Conservation (phyloP, 1,140 invertebrate genomes). For the Ericerus pela region DNA sequence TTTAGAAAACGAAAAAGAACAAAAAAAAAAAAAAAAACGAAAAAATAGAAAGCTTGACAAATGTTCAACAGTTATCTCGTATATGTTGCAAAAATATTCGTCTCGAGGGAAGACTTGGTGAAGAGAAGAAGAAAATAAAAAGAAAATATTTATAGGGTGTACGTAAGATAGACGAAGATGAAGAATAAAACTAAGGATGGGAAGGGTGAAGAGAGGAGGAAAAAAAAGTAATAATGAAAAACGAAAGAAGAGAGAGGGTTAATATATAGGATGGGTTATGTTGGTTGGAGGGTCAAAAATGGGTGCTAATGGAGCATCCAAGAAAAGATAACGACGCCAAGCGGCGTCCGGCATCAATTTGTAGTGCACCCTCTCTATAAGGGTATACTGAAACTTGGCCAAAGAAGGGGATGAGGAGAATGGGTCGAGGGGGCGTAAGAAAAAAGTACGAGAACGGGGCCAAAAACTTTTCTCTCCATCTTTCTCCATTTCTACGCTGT, state of each 20-base stretch:
- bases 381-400: not conserved
- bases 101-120: not conserved
- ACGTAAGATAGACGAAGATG: no score
- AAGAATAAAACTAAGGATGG: no score
- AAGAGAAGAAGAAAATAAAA: no score
- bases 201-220: not conserved
- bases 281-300: conserved; percentile 4
- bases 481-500: not conserved
- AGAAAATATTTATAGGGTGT: no score
- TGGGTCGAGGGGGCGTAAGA: no score
- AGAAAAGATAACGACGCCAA: conserved; percentile 9
- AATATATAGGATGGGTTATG: not conserved
- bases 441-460: no score
- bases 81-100: conserved; percentile 11
- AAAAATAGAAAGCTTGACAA: conserved; percentile 8
- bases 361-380: conserved; percentile 2
- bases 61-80: conserved; percentile 11
- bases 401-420: no score
- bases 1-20: not conserved
- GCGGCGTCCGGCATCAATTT: conserved; percentile 11
- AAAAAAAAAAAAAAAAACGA: not conserved
- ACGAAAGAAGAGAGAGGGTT: not conserved
- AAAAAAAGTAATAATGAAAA: not conserved
- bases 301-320: conserved; percentile 9
- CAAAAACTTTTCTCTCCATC: not conserved